Base-by-base conservation (phyloP, 2,888 invertebrate species). In the Andrena dorsata region DNA sequence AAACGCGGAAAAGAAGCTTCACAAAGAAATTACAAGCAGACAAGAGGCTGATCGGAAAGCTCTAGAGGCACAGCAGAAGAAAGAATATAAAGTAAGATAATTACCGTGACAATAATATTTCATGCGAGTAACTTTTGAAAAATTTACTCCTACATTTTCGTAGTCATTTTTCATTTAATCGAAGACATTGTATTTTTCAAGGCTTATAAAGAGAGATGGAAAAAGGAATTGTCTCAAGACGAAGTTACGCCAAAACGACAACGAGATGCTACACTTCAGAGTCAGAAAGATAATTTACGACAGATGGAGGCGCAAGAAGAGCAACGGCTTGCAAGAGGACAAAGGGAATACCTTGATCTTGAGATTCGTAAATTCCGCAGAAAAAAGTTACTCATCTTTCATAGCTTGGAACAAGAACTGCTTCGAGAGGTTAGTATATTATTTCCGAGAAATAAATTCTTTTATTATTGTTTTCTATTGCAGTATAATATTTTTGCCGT, bases 141-240 rank as follows among this genome's bases (percentile, higher is more conserved):
- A 8, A 30, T 32, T 32, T 61, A 23, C 56, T n/a, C 41, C 32
- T 6, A 58, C 6, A 23, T 26, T 60, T 28, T 66, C 2, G 16
- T 16, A 53, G 56, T 64, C 49, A 41, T 61, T 13, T 41, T 16
- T 70, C 26, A 28, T 35, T 53, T 56, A 28, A 61, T 66, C 53
- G 56, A 41, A 10, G 10, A 56, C 28, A 13, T 47, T 70, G 23
- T 53, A 13, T 30, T 41, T 66, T 68, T 60, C 13, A 65, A 93
- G 93, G 97, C 97, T 69, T 98, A 97, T 94, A 99, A 99, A 95
- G 99, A 99, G 93, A 95, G 98, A 90, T 98, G 98, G 97, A 99
- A 99, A 96, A 96, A 97, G 90, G 98, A 98, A 93, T 95, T 98
- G 86, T 98, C 97, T 64, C 97, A 97, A 95, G 98, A 98, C 93